phyloP scores from a whole-genome alignment of 2,797 vertebrate genomes.

The Semotilus atromaculatus region DNA sequence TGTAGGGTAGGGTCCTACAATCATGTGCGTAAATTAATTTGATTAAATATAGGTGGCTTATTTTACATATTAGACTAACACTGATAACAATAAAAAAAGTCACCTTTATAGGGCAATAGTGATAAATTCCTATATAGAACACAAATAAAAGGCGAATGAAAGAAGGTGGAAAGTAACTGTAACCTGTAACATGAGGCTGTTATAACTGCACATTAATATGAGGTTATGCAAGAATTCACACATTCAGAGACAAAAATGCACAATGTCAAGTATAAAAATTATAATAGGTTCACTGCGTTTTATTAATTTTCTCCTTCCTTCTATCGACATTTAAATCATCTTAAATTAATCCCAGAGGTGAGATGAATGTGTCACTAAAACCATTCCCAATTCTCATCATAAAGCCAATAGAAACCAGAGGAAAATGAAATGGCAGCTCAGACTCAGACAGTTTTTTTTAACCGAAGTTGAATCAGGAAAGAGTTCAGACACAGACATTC shows the following conservation, averaged over 20 bases:
- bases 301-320: background rate
- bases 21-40: background rate
- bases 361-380: constrained; percentile 53
- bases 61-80: background rate
- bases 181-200: background rate
- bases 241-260: constrained; percentile 33
- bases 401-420: constrained; percentile 46
- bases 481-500: background rate
- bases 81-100: background rate
- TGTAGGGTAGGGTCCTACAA: background rate
- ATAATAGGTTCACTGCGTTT: constrained; percentile 25
- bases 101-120: background rate
- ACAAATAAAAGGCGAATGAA: constrained; percentile 23
- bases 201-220: constrained; percentile 40
- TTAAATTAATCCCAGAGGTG: background rate
- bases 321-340: background rate
- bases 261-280: constrained; percentile 19
- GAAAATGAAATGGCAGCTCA: constrained; percentile 4
- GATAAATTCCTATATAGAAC: background rate
- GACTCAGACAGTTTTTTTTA: background rate
- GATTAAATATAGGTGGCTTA: background rate
- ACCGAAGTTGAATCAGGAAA: constrained; percentile 4
- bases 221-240: constrained; percentile 26
- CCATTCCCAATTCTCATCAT: constrained; percentile 46
- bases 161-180: constrained; percentile 20